These are phyloP conservation scores for Emys orbicularis DNA, from an alignment of 2,797 vertebrate genomes.

Conservation along the genomic window DNA sequence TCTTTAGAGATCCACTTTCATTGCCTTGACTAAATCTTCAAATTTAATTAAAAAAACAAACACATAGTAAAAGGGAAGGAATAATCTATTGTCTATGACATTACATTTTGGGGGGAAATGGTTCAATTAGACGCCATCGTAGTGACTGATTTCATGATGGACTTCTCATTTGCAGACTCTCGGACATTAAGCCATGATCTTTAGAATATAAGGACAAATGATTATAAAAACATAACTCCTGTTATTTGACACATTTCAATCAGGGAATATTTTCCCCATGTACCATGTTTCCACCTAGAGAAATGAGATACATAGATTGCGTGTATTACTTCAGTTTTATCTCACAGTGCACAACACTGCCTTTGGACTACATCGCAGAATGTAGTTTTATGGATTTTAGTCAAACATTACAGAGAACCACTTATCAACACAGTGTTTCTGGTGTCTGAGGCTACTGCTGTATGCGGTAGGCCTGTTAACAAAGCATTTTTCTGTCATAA, in stretches of 20 bases:
- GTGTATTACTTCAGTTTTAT: conserved; percentile 6
- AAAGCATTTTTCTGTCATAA: conserved; percentile 17
- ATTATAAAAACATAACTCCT: conserved; percentile 14
- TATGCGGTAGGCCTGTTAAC: not conserved
- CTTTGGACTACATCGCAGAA: not conserved
- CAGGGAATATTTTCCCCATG: not conserved
- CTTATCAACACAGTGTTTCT: not conserved
- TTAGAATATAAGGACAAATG: conserved; percentile 20
- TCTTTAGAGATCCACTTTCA: conserved; percentile 32
- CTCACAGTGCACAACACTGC: not conserved
- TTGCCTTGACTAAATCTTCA: not conserved
- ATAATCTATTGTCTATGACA: not conserved
- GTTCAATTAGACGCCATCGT: not conserved
- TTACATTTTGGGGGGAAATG: not conserved
- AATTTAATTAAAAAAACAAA: not conserved
- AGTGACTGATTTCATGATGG: conserved; percentile 1
- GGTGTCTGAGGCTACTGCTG: not conserved
- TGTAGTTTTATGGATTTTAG: not conserved
- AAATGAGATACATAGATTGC: not conserved
- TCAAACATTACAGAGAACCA: not conserved
- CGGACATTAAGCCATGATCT: not conserved
- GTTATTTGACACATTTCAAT: conserved; percentile 38
- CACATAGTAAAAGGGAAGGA: not conserved
- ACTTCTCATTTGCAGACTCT: conserved; percentile 26
- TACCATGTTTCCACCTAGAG: conserved; percentile 39